A percentile compares a stretch with the other conserved stretches of the same genome.
These are phyloP conservation scores for Apogon hyalosoma DNA, from an alignment of 2,797 vertebrate genomes.

Conservation along the genomic window DNA sequence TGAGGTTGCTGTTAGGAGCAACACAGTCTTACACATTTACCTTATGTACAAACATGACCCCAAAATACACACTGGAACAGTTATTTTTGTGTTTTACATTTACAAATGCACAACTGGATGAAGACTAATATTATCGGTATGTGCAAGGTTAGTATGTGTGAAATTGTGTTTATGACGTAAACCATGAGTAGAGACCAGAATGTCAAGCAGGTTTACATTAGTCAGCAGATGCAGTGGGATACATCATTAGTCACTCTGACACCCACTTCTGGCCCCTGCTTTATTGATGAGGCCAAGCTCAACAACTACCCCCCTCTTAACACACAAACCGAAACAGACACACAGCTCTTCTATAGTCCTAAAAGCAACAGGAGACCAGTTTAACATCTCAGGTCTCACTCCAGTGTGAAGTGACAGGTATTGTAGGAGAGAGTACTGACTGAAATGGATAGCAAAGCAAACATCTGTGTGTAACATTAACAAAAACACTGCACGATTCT, in stretches of 20 bases:
- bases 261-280: constrained; percentile 78
- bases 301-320: constrained; percentile 55
- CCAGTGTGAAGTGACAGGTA: constrained; percentile 8
- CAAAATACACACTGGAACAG: neutral
- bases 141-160: constrained; percentile 20
- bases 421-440: neutral
- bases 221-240: constrained; percentile 81
- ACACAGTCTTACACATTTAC: no score
- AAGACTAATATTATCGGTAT: constrained; percentile 14
- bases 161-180: constrained; percentile 58
- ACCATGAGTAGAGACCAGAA: constrained; percentile 66
- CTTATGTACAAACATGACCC: no score
- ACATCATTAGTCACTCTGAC: constrained; percentile 84
- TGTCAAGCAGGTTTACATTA: constrained; percentile 80
- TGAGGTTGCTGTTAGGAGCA: no score
- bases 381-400: constrained; percentile 51
- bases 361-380: constrained; percentile 59
- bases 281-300: constrained; percentile 82
- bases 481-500: no score
- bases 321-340: constrained; percentile 40
- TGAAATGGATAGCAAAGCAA: neutral
- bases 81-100: constrained; percentile 6
- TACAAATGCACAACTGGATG: constrained; percentile 8
- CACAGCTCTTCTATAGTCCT: constrained; percentile 12
- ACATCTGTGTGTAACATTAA: neutral